Base-by-base conservation (phyloP, 2,888 invertebrate species). In the Miltochrista miniata region DNA sequence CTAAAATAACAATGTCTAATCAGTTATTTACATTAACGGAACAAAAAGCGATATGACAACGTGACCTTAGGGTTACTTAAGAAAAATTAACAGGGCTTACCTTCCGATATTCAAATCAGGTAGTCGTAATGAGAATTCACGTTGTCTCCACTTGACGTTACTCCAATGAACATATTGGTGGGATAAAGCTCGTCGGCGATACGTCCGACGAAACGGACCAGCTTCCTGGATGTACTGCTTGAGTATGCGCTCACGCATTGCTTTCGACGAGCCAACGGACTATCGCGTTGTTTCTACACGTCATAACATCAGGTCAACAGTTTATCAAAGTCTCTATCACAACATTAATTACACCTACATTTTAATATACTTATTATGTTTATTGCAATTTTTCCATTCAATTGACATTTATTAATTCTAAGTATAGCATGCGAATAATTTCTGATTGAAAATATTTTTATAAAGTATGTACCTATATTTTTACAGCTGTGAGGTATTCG, bases 111-210 rank as follows among this genome's bases (percentile, higher is more conserved):
- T 91, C 91, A 91, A 87, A 91, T 91, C 62, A 90, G 76, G 71
- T 91, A 91, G 73, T 91, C 91, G 90, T 91, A 91, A 69, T 91
- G 91, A 51, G 91, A 89, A 77, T 90, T 87, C 54, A 90, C 89
- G 87, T 90, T 90, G 78, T 81, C 90, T 79, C 85, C 90, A 78
- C 79, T 85, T 60, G 90, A 90, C 54, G 91, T 90, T 64, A 91
- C 81, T 71, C 91, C 91, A 88, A 91, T 91, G 80, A 91, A 91
- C 91, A 91, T 91, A 83, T 86, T 90, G 90, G 60, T 72, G 63
- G 58, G 59, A 65, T 63, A 48, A 46, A 53, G 53, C 47, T 49
- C 57, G 57, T 48, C 54, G 63, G 45, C 45, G 53, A 56, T 44
- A 40, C 45, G 46, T 59, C 60, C 55, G 58, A 61, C 67, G 52